phyloP scores from a whole-genome alignment of 2,888 invertebrate species.

The Empis livida region DNA sequence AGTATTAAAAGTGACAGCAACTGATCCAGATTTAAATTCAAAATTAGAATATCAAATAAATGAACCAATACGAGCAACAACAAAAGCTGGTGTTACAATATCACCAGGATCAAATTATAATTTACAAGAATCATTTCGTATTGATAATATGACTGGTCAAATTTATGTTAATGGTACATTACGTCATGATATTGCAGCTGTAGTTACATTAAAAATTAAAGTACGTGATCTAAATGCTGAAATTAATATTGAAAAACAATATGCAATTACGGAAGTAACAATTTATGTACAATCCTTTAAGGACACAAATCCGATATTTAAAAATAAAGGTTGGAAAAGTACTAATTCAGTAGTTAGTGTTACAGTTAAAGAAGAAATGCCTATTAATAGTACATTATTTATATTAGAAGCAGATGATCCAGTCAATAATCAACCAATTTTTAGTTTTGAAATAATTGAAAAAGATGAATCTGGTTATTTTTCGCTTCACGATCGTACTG shows the following conservation, averaged over 20 bases:
- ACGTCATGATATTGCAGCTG: conserved; percentile 60
- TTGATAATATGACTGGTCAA: conserved; percentile 56
- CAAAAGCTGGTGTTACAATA: conserved; percentile 59
- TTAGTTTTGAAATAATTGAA: conserved; percentile 45
- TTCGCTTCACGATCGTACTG: conserved; percentile 51
- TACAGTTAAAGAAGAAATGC: conserved; percentile 61
- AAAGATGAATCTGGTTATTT: conserved; percentile 40
- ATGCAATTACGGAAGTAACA: conserved; percentile 54
- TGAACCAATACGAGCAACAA: conserved; percentile 54
- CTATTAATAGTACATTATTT: conserved; percentile 56
- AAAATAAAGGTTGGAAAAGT: conserved; percentile 57
- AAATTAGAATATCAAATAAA: conserved; percentile 54
- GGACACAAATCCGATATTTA: conserved; percentile 63
- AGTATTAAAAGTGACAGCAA: conserved; percentile 51
- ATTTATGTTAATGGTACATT: conserved; percentile 52
- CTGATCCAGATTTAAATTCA: conserved; percentile 57
- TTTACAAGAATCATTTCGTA: conserved; percentile 52
- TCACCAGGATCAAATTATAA: conserved; percentile 47
- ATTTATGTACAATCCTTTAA: conserved; percentile 66
- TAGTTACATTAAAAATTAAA: conserved; percentile 57
- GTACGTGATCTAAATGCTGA: conserved; percentile 59
- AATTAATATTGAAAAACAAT: conserved; percentile 48
- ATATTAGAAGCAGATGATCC: conserved; percentile 60
- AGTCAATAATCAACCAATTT: conserved; percentile 46
- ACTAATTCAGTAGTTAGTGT: conserved; percentile 53